Evolutionary conservation across 2,113 vertebrate genomes (phyloP), one percentile per base, ranked within the genome.

Genomic region (Papio anubis): DNA sequence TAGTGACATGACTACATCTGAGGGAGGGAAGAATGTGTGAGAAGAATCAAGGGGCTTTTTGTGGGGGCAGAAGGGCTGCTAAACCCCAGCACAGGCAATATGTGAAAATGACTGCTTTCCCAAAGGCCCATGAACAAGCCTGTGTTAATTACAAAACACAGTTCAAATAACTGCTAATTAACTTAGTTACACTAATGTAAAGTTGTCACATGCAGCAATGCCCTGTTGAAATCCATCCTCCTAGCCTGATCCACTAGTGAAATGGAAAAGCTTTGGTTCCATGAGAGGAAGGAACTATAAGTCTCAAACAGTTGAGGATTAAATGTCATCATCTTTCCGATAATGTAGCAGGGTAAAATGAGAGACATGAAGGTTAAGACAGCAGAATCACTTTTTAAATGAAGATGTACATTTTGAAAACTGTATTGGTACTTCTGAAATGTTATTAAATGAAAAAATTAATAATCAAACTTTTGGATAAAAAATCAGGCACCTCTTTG

Each of bases 101-200:
- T 96, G 97, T 97, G 97, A 98, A 97, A 98, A 98, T 93, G 93
- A 97, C 10, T 35, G 80, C 92, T 97, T 98, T 97, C 98, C 97
- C 97, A 88, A 98, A 98, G 97, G 90, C 95, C 90, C 96, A 95
- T 82, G 95, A 97, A 98, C 84, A 98, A 97, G 96, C 95, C 96
- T 96, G 83, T 97, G 96, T 96, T 98, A 98, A 98, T 98, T 98
- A 98, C 95, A 98, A 97, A 98, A 97, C 96, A 98, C 98, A 98
- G 96, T 92, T 97, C 70, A 97, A 98, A 95, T 94, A 96, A 88
- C 96, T 85, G 90, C 85, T 97, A 97, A 98, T 93, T 98, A 97
- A 98, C 96, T 97, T 98, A 97, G 97, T 97, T 98, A 97, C 96
- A 79, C 40, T 38, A 45, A 61, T 43, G 20, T 84, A 80, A 80